Evolutionary conservation across 2,113 vertebrate genomes (phyloP).

Genomic region (Uropsilus gracilis): DNA sequence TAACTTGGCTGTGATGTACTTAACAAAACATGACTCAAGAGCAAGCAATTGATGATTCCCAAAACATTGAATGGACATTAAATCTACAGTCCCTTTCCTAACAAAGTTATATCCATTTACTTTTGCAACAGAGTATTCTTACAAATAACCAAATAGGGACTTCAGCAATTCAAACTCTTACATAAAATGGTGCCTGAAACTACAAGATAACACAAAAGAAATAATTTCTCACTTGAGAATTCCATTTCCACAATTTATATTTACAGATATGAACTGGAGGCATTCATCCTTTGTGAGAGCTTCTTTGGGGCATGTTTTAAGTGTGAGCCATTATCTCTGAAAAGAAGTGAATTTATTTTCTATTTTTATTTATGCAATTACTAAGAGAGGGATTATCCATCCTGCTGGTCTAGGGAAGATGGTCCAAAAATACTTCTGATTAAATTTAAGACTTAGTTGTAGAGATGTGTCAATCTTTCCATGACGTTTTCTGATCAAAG

Average conservation of each 20-base stretch:
- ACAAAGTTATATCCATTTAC: slow-evolving; percentile 11
- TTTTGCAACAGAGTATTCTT: slow-evolving; percentile 50
- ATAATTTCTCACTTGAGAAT: slow-evolving; percentile 78
- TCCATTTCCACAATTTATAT: slow-evolving; percentile 71
- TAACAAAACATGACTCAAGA: slow-evolving; percentile 88
- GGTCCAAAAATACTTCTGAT: neutral
- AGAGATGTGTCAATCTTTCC: neutral
- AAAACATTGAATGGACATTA: slow-evolving; percentile 89
- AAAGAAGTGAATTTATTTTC: slow-evolving; percentile 62
- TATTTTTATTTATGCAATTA: slow-evolving; percentile 19
- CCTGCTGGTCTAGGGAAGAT: neutral
- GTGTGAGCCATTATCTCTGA: slow-evolving; percentile 81
- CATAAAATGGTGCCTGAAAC: slow-evolving; percentile 72
- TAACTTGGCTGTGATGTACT: slow-evolving; percentile 86
- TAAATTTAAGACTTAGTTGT: neutral
- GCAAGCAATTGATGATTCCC: slow-evolving; percentile 92
- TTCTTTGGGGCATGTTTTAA: slow-evolving; percentile 73
- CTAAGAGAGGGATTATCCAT: neutral
- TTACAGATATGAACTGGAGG: slow-evolving; percentile 67
- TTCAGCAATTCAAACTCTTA: slow-evolving; percentile 21
- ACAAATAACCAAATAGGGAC: slow-evolving; percentile 65
- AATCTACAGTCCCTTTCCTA: slow-evolving; percentile 75
- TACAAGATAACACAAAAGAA: slow-evolving; percentile 75
- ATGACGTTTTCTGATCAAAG: neutral
- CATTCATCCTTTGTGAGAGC: slow-evolving; percentile 60